Evolutionary conservation across 2,113 vertebrate genomes (phyloP), one percentile per base, ranked within the genome.

Genomic region (Crotophaga sulcirostris): DNA sequence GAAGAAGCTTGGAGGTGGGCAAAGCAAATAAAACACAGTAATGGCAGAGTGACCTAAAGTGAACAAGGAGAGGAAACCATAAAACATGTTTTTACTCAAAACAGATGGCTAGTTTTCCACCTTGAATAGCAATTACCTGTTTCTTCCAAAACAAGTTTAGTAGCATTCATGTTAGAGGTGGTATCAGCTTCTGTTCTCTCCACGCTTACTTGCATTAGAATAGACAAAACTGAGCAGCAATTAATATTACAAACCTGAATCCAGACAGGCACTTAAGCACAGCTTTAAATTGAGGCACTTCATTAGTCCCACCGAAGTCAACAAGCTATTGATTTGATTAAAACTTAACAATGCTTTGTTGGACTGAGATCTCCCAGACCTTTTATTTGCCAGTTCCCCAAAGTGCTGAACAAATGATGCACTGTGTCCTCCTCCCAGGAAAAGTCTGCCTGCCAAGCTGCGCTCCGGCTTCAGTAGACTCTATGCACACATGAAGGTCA

Each of bases 121-220:
- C 52, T 67, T 60, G 59, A 95, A n/a, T 38, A 67, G 70, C 83
- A 88, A 87, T 94, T 81, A 87, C 9, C 51, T 59, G 44, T 63
- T 89, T 82, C 47, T 94, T 66, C 63, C 55, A 77, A 86, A 95
- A 94, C 94, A 76, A 88, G 83, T 89, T 85, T 54, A 92, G 80
- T 91, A 44, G 45, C 68, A 88, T 93, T 81, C 83, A 45, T 26
- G 7, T 66, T 92, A 79, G 45, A 77, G 45, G 47, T 87, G 70
- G 79, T 59, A 81, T 81, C 63, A 11, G 26, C 31, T 75, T 86
- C 76, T 3, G 1, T 67, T 93, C 86, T 75, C 76, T 78, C 52
- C 83, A 78, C 10, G 4, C 8, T 75, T 78, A 34, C 24, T 16
- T 83, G 44, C 4, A 5, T 59, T 93, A 78, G 25, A 78, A 75